phyloP scores from a whole-genome alignment of 2,797 vertebrate species.

The Oreortyx pictus region DNA sequence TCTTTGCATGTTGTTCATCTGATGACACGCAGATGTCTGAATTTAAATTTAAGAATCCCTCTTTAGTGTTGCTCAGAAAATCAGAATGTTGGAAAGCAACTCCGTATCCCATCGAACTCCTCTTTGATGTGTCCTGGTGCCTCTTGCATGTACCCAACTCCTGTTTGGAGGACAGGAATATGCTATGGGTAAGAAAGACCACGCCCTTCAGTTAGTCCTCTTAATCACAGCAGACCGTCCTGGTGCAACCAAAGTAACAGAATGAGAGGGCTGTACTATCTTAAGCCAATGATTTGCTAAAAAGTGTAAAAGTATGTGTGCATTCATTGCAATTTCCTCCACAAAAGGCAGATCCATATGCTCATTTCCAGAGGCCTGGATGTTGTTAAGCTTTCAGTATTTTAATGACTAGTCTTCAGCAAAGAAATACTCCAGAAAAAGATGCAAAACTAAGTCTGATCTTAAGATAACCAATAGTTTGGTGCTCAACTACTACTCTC shows the following conservation, averaged over 20 bases:
- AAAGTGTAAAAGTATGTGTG: neutral
- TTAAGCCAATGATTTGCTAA: neutral
- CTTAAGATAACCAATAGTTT: fast-evolving
- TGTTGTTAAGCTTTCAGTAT: neutral
- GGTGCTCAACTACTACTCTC: neutral
- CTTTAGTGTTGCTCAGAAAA: neutral
- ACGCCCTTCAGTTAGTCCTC: neutral
- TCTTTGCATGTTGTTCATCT: neutral
- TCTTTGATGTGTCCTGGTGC: neutral
- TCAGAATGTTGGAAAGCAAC: neutral
- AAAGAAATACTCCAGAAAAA: neutral
- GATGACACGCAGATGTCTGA: neutral
- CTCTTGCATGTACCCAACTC: neutral
- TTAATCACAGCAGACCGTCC: neutral
- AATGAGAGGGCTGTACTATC: neutral
- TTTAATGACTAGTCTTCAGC: neutral
- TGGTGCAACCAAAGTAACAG: neutral
- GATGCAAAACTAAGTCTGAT: neutral
- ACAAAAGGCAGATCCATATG: fast-evolving
- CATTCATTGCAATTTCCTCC: neutral
- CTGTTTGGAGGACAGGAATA: neutral
- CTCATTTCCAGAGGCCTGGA: fast-evolving
- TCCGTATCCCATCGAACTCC: neutral
- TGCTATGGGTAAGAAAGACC: neutral
- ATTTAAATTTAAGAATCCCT: neutral